phyloP scores from a whole-genome alignment of 2,113 vertebrate genomes.

The Mormyrus lacerda region DNA sequence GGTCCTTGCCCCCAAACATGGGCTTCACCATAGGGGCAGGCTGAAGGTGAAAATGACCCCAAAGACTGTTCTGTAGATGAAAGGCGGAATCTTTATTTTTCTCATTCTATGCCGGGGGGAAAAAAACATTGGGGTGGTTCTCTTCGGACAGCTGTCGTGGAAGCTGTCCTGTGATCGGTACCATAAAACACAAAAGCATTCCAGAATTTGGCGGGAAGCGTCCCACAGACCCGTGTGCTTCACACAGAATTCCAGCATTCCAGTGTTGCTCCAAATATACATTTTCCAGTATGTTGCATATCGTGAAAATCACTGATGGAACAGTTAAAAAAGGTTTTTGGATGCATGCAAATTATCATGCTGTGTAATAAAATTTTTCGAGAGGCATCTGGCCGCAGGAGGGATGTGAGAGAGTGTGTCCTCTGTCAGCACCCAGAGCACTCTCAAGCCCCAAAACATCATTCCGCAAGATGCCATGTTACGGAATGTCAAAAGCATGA shows the following conservation, averaged over 20 bases:
- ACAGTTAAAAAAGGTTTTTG: neutral
- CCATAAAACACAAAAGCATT: neutral
- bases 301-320: neutral
- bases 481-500: no score
- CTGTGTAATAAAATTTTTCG: neutral
- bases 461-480: no score
- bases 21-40: constrained; percentile 58
- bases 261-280: neutral
- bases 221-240: neutral
- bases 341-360: neutral
- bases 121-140: neutral
- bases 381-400: no score
- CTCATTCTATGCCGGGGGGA: constrained; percentile 14
- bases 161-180: neutral
- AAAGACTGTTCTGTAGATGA: constrained; percentile 55
- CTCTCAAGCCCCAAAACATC: no score
- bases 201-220: neutral
- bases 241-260: neutral
- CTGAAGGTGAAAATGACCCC: constrained; percentile 68
- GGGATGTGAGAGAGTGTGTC: no score
- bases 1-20: constrained; percentile 49
- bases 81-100: constrained; percentile 71
- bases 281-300: neutral
- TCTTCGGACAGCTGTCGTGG: neutral
- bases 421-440: no score